Percentiles rank a stretch among this genome's conserved stretches.
These are phyloP conservation scores for Sinonovacula constricta DNA, from an alignment of 1,140 invertebrate genomes.

Conservation along the genomic window DNA sequence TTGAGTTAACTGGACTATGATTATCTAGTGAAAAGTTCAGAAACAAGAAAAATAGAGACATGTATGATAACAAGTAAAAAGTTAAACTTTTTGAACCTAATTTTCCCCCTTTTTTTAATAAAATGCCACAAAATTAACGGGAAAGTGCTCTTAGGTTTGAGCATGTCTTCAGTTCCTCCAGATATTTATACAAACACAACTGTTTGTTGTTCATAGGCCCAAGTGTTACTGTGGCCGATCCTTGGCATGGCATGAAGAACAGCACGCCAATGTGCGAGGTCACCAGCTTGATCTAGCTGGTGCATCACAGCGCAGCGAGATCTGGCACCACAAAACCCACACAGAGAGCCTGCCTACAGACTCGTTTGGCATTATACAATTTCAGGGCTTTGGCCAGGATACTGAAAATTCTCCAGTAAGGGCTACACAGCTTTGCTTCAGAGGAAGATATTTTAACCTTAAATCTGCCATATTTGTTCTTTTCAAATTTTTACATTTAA, in stretches of 20 bases:
- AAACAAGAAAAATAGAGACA: too few relatives aligned
- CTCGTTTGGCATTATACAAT: conserved; percentile 73
- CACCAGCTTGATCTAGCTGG: not conserved
- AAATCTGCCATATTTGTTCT: too few relatives aligned
- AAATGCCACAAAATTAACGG: not conserved
- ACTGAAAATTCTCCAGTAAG: conserved; percentile 62
- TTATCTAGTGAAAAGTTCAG: too few relatives aligned
- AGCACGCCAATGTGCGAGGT: too few relatives aligned
- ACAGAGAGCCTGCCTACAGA: conserved; percentile 55
- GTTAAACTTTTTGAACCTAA: not conserved
- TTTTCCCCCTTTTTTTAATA: not conserved
- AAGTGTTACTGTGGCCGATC: conserved; percentile 8
- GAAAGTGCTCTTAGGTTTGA: not conserved
- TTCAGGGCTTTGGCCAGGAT: conserved; percentile 71
- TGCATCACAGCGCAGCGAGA: conserved; percentile 5
- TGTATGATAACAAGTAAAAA: not conserved
- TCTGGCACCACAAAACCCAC: conserved; percentile 62
- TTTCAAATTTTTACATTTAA: too few relatives aligned
- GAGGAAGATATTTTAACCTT: too few relatives aligned
- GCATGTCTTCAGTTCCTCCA: not conserved
- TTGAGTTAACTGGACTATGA: too few relatives aligned
- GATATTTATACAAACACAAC: not conserved
- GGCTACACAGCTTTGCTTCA: too few relatives aligned
- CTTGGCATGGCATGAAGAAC: conserved; percentile 20
- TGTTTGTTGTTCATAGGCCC: not conserved